Evolutionary conservation across 2,888 invertebrate species (phyloP).

Genomic region (Rhagonycha fulva): DNA sequence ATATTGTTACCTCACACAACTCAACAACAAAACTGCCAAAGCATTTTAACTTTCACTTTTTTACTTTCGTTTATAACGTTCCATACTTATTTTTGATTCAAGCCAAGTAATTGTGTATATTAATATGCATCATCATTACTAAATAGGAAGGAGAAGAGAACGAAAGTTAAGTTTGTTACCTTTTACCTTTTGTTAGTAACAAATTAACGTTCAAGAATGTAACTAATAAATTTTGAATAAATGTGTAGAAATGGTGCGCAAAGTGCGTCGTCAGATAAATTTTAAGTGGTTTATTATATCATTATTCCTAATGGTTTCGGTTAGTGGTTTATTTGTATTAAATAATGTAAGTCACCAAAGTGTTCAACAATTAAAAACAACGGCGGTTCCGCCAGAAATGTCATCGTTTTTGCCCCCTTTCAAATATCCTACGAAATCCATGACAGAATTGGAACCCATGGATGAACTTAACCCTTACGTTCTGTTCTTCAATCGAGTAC

Average conservation of each 20-base stretch:
- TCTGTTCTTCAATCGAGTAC: slow-evolving; percentile 64
- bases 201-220: slow-evolving; percentile 2
- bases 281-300: slow-evolving; percentile 34
- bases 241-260: not conserved
- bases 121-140: not conserved
- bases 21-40: not conserved
- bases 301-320: slow-evolving; percentile 30
- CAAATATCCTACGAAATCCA: slow-evolving; percentile 58
- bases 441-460: slow-evolving; percentile 57
- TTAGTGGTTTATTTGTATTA: slow-evolving; percentile 35
- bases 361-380: slow-evolving; percentile 15
- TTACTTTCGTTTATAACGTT: not conserved
- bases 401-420: slow-evolving; percentile 20
- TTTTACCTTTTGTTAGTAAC: slow-evolving; percentile 24
- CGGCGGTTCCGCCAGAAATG: slow-evolving; percentile 17
- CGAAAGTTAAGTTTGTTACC: slow-evolving; percentile 15
- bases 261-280: slow-evolving; percentile 31
- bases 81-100: slow-evolving; percentile 8
- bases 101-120: not conserved
- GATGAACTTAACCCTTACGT: slow-evolving; percentile 58
- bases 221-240: not conserved
- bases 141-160: not conserved
- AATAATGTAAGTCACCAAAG: slow-evolving; percentile 12
- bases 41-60: slow-evolving; percentile 5
- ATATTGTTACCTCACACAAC: not conserved